These are phyloP conservation scores for Drosophila pachea DNA, from an alignment of 1,140 invertebrate genomes.

Conservation along the genomic window DNA sequence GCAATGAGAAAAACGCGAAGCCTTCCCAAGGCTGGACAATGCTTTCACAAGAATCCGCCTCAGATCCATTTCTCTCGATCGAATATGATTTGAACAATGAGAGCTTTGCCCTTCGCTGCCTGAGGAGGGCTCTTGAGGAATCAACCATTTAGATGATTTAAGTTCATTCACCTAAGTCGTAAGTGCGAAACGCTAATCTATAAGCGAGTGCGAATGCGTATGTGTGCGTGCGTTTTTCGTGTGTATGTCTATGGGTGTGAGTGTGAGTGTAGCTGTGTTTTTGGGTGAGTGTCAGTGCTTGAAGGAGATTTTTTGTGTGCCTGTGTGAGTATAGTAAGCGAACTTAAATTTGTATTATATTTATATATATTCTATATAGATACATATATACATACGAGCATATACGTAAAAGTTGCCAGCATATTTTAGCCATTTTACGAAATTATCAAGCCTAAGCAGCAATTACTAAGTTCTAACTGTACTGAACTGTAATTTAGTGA, in stretches of 20 bases:
- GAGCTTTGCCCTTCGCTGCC: constrained; percentile 12
- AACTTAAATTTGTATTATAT: constrained; percentile 65
- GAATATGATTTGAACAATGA: constrained; percentile 2
- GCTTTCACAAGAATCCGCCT: constrained; percentile 6
- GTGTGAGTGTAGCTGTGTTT: constrained; percentile 34
- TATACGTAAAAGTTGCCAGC: constrained; percentile 47
- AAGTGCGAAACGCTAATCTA: constrained; percentile 70
- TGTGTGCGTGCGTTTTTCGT: constrained; percentile 29
- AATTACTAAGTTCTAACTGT: constrained; percentile 66
- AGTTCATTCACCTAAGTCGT: constrained; percentile 39
- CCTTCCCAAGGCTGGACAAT: constrained; percentile 4
- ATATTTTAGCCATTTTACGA: constrained; percentile 27
- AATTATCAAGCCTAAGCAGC: constrained; percentile 37
- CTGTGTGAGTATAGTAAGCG: constrained; percentile 53
- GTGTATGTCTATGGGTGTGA: constrained; percentile 40
- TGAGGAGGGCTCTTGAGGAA: constrained; percentile 11
- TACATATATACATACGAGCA: constrained; percentile 20
- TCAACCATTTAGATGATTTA: constrained; percentile 28
- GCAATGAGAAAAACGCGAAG: constrained; percentile 40
- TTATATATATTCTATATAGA: constrained; percentile 40
- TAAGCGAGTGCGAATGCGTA: constrained; percentile 51
- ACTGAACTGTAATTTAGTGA: constrained; percentile 53
- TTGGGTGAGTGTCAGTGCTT: not conserved
- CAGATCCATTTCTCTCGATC: not conserved
- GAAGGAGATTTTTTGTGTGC: constrained; percentile 39